phyloP scores from a whole-genome alignment of 1,140 invertebrate genomes.

The Ceratina calcarata region DNA sequence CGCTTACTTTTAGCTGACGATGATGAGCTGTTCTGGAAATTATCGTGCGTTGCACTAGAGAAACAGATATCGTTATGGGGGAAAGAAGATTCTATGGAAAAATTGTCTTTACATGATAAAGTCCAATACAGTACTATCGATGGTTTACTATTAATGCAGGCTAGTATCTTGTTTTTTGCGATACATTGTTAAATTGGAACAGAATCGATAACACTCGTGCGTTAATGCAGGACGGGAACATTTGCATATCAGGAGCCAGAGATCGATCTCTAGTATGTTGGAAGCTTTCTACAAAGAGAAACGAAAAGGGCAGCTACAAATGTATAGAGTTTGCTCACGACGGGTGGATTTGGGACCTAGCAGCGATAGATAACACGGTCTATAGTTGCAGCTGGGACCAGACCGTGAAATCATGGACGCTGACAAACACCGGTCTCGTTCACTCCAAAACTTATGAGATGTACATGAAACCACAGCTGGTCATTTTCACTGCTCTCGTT shows the following conservation, averaged over 20 bases:
- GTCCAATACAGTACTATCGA: constrained; percentile 72
- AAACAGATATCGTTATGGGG: constrained; percentile 69
- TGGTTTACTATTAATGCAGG: constrained; percentile 73
- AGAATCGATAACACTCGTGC: constrained; percentile 1
- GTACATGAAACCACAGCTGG: constrained; percentile 55
- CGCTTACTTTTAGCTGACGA: constrained; percentile 59
- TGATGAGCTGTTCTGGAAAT: constrained; percentile 75
- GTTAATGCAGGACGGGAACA: constrained; percentile 63
- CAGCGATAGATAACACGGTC: constrained; percentile 68
- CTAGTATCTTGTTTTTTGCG: constrained; percentile 45
- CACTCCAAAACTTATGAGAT: constrained; percentile 67
- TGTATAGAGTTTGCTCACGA: constrained; percentile 66
- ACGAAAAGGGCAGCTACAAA: constrained; percentile 31
- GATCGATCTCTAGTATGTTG: constrained; percentile 72
- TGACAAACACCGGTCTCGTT: constrained; percentile 58
- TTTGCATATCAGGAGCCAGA: constrained; percentile 75
- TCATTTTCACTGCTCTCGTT: constrained; percentile 28
- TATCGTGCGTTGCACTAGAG: constrained; percentile 72
- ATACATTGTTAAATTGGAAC: not conserved
- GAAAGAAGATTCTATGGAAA: constrained; percentile 59
- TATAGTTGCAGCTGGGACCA: constrained; percentile 78
- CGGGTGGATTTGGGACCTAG: constrained; percentile 78
- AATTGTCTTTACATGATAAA: constrained; percentile 55
- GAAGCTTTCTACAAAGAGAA: constrained; percentile 57
- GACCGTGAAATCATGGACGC: constrained; percentile 71